Percentiles rank a stretch among this genome's conserved stretches.
Evolutionary conservation across 2,113 vertebrate species (phyloP).

Genomic region (Apeltes quadracus): DNA sequence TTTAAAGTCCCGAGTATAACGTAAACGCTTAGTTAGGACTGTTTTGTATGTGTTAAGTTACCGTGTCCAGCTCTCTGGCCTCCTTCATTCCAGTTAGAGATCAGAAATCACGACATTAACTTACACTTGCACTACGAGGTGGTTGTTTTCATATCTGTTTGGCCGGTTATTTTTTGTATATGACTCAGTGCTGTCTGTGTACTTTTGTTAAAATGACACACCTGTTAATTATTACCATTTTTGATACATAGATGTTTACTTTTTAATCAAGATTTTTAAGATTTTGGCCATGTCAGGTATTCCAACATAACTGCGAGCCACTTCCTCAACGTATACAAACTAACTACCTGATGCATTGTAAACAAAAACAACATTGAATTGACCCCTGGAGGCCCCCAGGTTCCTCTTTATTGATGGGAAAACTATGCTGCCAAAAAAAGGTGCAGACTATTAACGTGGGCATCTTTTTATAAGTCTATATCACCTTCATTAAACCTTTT

Average conservation of each 20-base stretch:
- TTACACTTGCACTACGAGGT: neutral
- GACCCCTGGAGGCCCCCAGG: neutral
- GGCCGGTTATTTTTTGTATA: neutral
- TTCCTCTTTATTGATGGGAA: neutral
- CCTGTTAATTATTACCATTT: neutral
- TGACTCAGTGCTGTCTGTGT: too few species aligned
- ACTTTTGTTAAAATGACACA: too few species aligned
- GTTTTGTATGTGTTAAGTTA: constrained; percentile 46
- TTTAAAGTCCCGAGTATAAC: rapidly evolving
- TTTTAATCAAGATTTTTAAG: too few species aligned
- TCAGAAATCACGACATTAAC: neutral
- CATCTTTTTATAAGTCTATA: neutral
- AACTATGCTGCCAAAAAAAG: neutral
- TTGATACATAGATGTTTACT: neutral
- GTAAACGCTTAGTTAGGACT: neutral
- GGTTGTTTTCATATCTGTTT: neutral
- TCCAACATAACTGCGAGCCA: neutral
- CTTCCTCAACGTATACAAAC: too few species aligned
- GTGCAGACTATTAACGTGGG: neutral
- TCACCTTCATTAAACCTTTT: neutral
- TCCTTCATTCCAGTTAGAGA: neutral
- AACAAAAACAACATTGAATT: neutral
- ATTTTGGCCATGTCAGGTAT: too few species aligned
- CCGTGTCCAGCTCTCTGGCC: constrained; percentile 59
- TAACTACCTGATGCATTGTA: neutral